Conservation (phyloP, 2,113 vertebrate genomes). For the Semicossyphus pulcher region DNA sequence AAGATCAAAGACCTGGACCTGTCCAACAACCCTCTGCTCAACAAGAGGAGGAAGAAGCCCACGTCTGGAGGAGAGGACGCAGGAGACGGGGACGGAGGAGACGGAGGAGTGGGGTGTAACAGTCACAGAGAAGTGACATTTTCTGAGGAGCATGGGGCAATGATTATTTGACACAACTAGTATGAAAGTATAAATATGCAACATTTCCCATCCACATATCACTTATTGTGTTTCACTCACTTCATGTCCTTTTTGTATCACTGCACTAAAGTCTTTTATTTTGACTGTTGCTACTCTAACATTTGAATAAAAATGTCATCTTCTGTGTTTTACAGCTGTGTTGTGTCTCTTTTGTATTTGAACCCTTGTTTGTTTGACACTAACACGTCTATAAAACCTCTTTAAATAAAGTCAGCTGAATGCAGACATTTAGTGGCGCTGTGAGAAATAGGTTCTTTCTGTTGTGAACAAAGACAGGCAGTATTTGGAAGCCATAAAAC, state of each 20-base stretch:
- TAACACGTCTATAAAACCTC: no score
- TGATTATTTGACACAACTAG: slow-evolving; percentile 23
- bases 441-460: no score
- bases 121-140: slow-evolving; percentile 47
- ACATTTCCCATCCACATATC: slow-evolving; percentile 24
- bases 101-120: slow-evolving; percentile 22
- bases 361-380: not conserved
- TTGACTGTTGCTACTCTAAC: slow-evolving; percentile 10
- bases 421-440: no score
- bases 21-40: slow-evolving; percentile 95
- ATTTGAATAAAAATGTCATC: slow-evolving; percentile 40
- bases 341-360: slow-evolving; percentile 13
- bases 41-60: slow-evolving; percentile 94
- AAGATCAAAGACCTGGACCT: slow-evolving; percentile 97
- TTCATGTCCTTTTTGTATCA: slow-evolving; percentile 22
- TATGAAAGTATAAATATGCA: slow-evolving; percentile 22
- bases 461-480: no score
- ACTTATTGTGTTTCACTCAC: slow-evolving; percentile 31
- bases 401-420: no score
- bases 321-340: slow-evolving; percentile 36
- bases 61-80: slow-evolving; percentile 53
- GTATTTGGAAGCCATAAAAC: no score
- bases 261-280: slow-evolving; percentile 30
- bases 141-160: slow-evolving; percentile 36
- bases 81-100: slow-evolving; percentile 33